phyloP scores from a whole-genome alignment of 2,797 vertebrate species.

The Hozukius guyotensis region DNA sequence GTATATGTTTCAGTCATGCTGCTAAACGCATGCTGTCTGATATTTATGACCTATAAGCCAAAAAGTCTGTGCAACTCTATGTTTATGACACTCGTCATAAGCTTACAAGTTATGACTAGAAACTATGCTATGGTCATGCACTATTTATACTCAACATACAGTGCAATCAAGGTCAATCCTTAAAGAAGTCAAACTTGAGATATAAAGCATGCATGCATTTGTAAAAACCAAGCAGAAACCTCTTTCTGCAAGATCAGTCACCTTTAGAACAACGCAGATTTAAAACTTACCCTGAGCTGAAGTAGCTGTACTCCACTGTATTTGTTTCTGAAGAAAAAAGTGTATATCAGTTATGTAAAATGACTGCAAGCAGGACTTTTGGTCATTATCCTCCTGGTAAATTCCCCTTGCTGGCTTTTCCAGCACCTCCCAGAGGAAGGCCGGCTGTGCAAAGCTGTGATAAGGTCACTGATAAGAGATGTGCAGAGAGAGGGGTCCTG shows the following conservation, averaged over 20 bases:
- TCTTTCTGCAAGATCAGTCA: background rate
- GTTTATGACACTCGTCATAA: slow-evolving; percentile 45
- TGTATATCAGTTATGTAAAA: slow-evolving; percentile 43
- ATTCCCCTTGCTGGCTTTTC: slow-evolving; percentile 52
- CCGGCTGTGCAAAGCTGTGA: slow-evolving; percentile 43
- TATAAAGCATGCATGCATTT: background rate
- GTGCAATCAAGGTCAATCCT: slow-evolving; percentile 22
- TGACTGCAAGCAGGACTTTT: slow-evolving; percentile 53
- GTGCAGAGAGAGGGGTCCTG: slow-evolving; percentile 44
- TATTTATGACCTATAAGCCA: slow-evolving; percentile 60
- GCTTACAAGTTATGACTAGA: slow-evolving; percentile 35
- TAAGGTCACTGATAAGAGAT: slow-evolving; percentile 49
- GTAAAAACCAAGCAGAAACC: background rate
- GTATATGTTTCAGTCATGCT: slow-evolving; percentile 54
- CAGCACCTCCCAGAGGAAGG: slow-evolving; percentile 67
- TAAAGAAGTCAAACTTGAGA: background rate
- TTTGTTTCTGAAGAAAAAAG: slow-evolving; percentile 47
- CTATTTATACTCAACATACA: slow-evolving; percentile 14
- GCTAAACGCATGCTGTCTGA: slow-evolving; percentile 51
- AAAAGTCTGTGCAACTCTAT: slow-evolving; percentile 34
- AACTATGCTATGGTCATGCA: slow-evolving; percentile 20
- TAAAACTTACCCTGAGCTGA: slow-evolving; percentile 78
- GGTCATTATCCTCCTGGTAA: slow-evolving; percentile 80
- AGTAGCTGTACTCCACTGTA: slow-evolving; percentile 69
- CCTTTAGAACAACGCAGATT: background rate